phyloP scores from a whole-genome alignment of 2,797 vertebrate genomes.

The Morelia viridis region DNA sequence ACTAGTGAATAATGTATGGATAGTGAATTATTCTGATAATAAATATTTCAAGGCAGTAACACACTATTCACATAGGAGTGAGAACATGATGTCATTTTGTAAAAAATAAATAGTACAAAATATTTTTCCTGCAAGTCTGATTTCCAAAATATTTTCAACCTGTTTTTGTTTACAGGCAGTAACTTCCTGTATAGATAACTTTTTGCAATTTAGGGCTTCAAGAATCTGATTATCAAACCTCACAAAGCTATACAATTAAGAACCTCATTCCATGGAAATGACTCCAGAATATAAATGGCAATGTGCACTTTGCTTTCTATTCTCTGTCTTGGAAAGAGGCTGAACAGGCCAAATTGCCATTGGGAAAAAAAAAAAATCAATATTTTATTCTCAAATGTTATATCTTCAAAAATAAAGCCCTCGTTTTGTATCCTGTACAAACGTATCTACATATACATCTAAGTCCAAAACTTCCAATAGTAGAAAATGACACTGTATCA shows the following conservation, averaged over 20 bases:
- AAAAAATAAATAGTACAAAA: background rate
- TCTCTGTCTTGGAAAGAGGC: background rate
- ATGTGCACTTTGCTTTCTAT: background rate
- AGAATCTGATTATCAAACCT: background rate
- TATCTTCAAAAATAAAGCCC: background rate
- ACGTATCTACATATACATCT: background rate
- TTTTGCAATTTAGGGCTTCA: background rate
- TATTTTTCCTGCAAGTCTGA: background rate
- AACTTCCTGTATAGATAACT: background rate
- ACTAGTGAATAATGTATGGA: background rate
- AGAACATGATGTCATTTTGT: background rate
- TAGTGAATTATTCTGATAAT: background rate
- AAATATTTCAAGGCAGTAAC: background rate
- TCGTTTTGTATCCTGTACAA: background rate
- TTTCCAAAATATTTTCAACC: background rate
- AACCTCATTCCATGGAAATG: background rate
- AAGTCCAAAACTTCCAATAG: background rate
- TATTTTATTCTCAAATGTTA: background rate
- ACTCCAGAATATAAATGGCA: background rate
- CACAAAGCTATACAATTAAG: background rate
- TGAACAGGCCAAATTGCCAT: background rate
- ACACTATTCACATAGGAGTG: background rate
- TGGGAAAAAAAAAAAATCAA: background rate
- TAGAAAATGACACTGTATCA: background rate
- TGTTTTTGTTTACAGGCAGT: background rate